Conservation (phyloP, 2,113 vertebrate genomes). For the Labeo rohita region DNA sequence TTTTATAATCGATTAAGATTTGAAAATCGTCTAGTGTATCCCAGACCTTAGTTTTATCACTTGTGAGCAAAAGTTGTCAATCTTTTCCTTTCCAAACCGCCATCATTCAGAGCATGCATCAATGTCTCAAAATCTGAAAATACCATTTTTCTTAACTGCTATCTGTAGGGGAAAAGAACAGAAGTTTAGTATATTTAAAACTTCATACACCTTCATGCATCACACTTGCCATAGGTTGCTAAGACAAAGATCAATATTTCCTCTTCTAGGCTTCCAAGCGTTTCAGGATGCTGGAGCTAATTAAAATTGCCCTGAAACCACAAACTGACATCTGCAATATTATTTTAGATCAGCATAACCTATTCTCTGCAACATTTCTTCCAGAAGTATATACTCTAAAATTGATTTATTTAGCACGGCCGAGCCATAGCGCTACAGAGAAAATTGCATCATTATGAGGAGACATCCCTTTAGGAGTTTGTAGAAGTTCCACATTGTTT, state of each 20-base stretch:
- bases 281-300: constrained; percentile 56
- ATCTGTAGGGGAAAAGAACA: background rate
- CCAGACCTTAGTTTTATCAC: background rate
- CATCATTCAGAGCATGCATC: constrained; percentile 39
- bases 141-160: constrained; percentile 22
- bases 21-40: too few relatives aligned
- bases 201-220: constrained; percentile 20
- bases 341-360: constrained; percentile 62
- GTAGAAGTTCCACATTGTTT: constrained; percentile 4
- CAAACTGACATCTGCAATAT: constrained; percentile 57
- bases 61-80: constrained; percentile 51
- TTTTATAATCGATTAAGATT: too few relatives aligned
- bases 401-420: constrained; percentile 52
- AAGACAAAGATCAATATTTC: constrained; percentile 59
- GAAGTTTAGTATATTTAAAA: constrained; percentile 43
- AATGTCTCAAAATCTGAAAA: constrained; percentile 25
- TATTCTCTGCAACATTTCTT: constrained; percentile 49
- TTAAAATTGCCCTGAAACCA: constrained; percentile 60
- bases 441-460: constrained; percentile 40
- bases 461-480: constrained; percentile 19
- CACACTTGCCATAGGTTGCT: constrained; percentile 45
- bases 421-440: background rate
- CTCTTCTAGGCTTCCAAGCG: constrained; percentile 33
- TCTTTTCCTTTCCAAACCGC: constrained; percentile 52
- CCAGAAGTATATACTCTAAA: constrained; percentile 45